Evolutionary conservation across 2,113 vertebrate genomes (phyloP), one percentile per base, ranked within the genome.

Genomic region (Heloderma charlesbogerti): DNA sequence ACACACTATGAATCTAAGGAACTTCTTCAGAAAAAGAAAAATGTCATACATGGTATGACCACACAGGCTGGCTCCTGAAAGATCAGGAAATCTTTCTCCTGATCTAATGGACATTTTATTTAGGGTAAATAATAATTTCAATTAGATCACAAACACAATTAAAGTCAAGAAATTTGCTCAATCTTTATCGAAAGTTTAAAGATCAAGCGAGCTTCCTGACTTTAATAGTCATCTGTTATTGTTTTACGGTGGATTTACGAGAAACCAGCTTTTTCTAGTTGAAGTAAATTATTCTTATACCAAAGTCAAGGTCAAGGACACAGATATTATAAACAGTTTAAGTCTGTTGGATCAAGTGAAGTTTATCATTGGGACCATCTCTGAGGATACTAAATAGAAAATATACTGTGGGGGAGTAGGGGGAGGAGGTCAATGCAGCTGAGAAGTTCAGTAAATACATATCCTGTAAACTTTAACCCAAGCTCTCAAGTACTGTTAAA

Each of bases 291-390:
- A 66, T 89, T 92, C 18, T 82, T 12, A 4, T 86, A 40, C 25
- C 66, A 74, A 43, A 29, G 81, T 88, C 31, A 87, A 88, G 88
- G 10, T 34, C 75, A 91, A 80, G 31, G 63, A 94, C 74, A 81
- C 0, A 78, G 40, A 31, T 0, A 45, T 84, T 48, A 84, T 77
- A 87, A 83, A 84, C 45, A 66, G 9, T 8, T 3, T n/a, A 77
- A 72, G 48, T 81, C 20, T 48, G 12, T n/a, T 27, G 16, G 57
- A 31, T 81, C 31, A 67, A 1, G 34, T 78, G 82, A 69, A 77
- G 57, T 85, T 78, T 89, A 16, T 91, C 25, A 31, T 1, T 4
- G 2, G 1, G 0, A 83, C 25, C 27, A 74, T 91, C 10, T 34
- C 48, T 72, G 77, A 48, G 78, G 91, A 85, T 34, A 90, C 63